These are phyloP conservation scores for Iphiclides podalirius DNA, from an alignment of 2,888 invertebrate genomes.

Conservation along the genomic window DNA sequence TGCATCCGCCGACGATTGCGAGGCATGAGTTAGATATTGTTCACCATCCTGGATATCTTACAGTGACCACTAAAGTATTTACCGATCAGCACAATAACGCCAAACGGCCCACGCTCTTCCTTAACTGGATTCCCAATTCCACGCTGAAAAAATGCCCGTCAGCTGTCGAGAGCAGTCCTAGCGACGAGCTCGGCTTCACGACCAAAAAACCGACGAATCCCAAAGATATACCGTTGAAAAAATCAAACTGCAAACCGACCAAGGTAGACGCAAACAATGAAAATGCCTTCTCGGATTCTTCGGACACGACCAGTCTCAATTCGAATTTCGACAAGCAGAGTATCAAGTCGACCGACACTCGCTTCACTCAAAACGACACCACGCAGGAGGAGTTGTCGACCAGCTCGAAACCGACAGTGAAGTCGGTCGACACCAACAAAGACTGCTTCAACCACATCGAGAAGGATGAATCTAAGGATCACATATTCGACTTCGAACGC, in stretches of 20 bases:
- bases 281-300: slow-evolving; percentile 74
- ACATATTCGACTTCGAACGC: slow-evolving; percentile 61
- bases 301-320: slow-evolving; percentile 74
- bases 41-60: slow-evolving; percentile 95
- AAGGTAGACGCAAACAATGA: slow-evolving; percentile 64
- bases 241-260: slow-evolving; percentile 38
- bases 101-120: slow-evolving; percentile 88
- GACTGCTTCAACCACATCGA: slow-evolving; percentile 60
- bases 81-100: slow-evolving; percentile 88
- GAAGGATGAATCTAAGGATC: slow-evolving; percentile 63
- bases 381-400: slow-evolving; percentile 65
- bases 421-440: slow-evolving; percentile 60
- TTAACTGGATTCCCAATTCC: slow-evolving; percentile 97
- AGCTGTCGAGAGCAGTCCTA: slow-evolving; percentile 82
- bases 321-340: slow-evolving; percentile 77
- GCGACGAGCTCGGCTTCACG: slow-evolving; percentile 58
- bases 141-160: slow-evolving; percentile 92
- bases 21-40: slow-evolving; percentile 90
- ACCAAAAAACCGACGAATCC: slow-evolving; percentile 49
- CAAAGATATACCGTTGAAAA: slow-evolving; percentile 44
- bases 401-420: slow-evolving; percentile 64
- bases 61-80: slow-evolving; percentile 91
- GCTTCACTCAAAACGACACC: slow-evolving; percentile 63
- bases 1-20: slow-evolving; percentile 93
- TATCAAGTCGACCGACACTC: slow-evolving; percentile 65